Evolutionary conservation across 2,113 vertebrate genomes (phyloP).

Genomic region (Forbesichthys papilliferus): DNA sequence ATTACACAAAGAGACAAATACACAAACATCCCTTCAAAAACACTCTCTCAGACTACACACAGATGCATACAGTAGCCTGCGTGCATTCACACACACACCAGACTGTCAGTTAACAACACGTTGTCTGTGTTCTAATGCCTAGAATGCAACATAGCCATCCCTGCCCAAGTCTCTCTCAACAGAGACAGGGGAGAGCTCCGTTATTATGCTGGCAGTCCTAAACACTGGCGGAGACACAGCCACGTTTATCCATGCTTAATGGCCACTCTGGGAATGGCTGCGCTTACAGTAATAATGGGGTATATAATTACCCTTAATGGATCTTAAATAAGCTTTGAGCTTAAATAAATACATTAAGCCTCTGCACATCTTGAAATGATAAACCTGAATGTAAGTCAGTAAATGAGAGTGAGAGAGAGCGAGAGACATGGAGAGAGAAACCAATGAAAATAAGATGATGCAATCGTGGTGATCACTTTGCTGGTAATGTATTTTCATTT

Average conservation of each 20-base stretch:
- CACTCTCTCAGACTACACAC: neutral
- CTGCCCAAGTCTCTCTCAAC: conserved; percentile 14
- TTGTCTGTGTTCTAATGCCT: conserved; percentile 26
- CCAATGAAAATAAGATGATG: conserved; percentile 8
- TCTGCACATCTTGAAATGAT: conserved; percentile 73
- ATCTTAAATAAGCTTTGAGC: conserved; percentile 71
- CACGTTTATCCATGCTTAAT: conserved; percentile 61
- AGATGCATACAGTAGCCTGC: no score
- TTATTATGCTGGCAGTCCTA: conserved; percentile 47
- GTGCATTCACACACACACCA: conserved; percentile 1
- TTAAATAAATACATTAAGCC: conserved; percentile 71
- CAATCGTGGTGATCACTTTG: neutral
- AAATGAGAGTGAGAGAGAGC: conserved; percentile 16
- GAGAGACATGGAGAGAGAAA: conserved; percentile 11
- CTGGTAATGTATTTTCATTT: no score
- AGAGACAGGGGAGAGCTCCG: conserved; percentile 44
- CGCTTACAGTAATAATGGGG: conserved; percentile 53
- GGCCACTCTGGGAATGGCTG: conserved; percentile 57
- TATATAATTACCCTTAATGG: conserved; percentile 74
- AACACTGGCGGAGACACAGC: conserved; percentile 48
- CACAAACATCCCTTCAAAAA: neutral
- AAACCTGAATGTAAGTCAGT: conserved; percentile 31
- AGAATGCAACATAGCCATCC: conserved; percentile 30
- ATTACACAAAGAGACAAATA: neutral
- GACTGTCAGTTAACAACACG: neutral